Evolutionary conservation across 2,113 vertebrate genomes (phyloP).

Genomic region (Orientallactaga bullata): DNA sequence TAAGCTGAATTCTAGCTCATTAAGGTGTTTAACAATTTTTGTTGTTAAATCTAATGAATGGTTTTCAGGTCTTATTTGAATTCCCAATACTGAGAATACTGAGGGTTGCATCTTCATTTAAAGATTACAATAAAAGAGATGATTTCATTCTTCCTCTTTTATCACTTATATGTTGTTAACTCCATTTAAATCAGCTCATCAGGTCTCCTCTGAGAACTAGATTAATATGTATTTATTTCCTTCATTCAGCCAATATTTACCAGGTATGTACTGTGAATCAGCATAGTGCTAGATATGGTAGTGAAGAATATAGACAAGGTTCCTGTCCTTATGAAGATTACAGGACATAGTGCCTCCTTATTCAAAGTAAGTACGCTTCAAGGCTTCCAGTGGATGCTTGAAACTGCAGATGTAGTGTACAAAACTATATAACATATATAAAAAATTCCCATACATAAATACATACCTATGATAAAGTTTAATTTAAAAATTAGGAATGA

Average conservation of each 20-base stretch:
- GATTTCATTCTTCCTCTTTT: not conserved
- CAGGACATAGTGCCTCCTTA: not conserved
- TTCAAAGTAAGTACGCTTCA: not conserved
- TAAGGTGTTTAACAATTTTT: not conserved
- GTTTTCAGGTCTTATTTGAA: constrained; percentile 8
- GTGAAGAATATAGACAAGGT: not conserved
- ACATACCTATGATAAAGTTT: not conserved
- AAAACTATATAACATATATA: not conserved
- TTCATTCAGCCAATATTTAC: not conserved
- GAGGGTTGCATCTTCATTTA: not conserved
- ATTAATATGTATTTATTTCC: not conserved
- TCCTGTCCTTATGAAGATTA: not conserved
- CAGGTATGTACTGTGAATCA: not conserved
- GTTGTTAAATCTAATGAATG: constrained; percentile 5
- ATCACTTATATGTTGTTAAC: not conserved
- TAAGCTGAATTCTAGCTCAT: constrained; percentile 2
- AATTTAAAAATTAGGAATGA: too few relatives aligned
- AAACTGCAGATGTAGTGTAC: not conserved
- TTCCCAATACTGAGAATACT: not conserved
- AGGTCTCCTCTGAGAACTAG: not conserved
- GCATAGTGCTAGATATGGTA: not conserved
- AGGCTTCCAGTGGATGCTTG: not conserved
- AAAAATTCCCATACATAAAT: not conserved
- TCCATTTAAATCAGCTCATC: not conserved
- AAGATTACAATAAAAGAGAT: not conserved